phyloP scores from a whole-genome alignment of 2,113 vertebrate species.

The Eptesicus fuscus region DNA sequence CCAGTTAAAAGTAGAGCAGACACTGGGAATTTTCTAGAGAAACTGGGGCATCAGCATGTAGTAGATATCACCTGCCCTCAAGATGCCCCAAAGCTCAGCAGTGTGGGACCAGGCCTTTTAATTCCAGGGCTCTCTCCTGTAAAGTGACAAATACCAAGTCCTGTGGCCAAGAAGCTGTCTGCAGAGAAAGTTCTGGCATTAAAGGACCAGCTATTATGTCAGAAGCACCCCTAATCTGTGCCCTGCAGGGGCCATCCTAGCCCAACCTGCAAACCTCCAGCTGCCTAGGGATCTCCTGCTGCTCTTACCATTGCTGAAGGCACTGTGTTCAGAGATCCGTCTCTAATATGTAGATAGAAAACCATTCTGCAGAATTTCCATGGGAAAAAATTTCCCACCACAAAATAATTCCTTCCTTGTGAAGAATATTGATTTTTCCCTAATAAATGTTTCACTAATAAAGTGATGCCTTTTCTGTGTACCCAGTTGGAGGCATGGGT shows the following conservation, averaged over 20 bases:
- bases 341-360: not conserved
- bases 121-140: not conserved
- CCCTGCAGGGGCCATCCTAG: not conserved
- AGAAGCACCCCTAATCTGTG: not conserved
- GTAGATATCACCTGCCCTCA: not conserved
- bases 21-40: not conserved
- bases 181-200: not conserved
- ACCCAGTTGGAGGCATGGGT: too few species aligned
- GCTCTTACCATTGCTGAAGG: not conserved
- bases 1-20: not conserved
- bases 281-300: not conserved
- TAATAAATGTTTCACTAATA: constrained; percentile 1
- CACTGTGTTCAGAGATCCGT: not conserved
- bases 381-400: not conserved
- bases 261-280: not conserved
- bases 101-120: not conserved
- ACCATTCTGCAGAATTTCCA: not conserved
- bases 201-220: not conserved
- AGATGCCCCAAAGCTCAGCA: not conserved
- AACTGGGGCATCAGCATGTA: not conserved
- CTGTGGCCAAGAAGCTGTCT: not conserved
- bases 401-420: not conserved
- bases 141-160: not conserved
- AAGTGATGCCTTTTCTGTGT: not conserved
- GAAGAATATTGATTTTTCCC: not conserved